Conservation (phyloP, 92 coral and sea anemone species). For the Porites divaricata region DNA sequence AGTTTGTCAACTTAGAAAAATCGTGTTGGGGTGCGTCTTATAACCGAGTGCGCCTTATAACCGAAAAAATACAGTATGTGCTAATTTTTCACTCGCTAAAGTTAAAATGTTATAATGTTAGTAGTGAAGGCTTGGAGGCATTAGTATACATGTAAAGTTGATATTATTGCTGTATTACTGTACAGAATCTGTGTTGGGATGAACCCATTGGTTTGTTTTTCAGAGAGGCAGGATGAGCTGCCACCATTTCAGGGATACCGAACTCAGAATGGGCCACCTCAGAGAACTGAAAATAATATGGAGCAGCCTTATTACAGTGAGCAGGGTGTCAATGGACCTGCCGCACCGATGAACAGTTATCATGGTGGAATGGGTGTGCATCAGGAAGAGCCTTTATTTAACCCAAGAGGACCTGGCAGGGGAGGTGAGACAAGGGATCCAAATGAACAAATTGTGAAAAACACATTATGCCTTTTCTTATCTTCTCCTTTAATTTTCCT, state of each 20-base stretch:
- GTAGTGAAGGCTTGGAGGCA: no score
- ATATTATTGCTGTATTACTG: no score
- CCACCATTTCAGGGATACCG: conserved; percentile 15
- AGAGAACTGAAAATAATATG: neutral
- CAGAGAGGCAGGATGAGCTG: neutral
- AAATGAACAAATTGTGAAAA: no score
- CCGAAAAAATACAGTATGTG: no score
- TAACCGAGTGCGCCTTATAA: no score
- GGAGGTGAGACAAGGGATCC: neutral
- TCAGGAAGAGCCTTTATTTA: conserved; percentile 27
- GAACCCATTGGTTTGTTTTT: neutral
- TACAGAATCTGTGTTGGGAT: neutral
- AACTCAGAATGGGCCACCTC: conserved; percentile 8
- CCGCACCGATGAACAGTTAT: neutral
- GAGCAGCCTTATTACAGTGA: neutral
- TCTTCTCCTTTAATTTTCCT: no score
- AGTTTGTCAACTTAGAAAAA: no score
- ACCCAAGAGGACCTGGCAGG: conserved; percentile 50
- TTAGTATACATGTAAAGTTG: no score
- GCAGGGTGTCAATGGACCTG: neutral
- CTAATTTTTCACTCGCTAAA: no score
- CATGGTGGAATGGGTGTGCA: conserved; percentile 2
- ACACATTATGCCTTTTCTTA: no score
- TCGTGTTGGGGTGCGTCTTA: no score
- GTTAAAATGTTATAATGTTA: no score